phyloP scores from a whole-genome alignment of 2,888 invertebrate genomes.

The Coleophora deauratella region DNA sequence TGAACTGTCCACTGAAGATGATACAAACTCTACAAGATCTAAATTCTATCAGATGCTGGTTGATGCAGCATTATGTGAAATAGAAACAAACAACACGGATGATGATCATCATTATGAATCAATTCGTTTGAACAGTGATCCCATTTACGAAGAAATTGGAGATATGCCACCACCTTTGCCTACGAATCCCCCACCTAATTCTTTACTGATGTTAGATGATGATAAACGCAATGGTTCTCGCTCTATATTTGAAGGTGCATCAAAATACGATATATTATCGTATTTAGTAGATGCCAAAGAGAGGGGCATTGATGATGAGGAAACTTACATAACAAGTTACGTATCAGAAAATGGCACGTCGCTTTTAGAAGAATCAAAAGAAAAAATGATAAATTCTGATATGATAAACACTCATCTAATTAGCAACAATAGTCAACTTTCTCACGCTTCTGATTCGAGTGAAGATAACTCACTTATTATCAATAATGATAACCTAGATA shows the following conservation, averaged over 20 bases:
- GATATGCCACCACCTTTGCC: slow-evolving; percentile 87
- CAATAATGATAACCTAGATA: slow-evolving; percentile 73
- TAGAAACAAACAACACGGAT: slow-evolving; percentile 76
- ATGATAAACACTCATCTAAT: slow-evolving; percentile 64
- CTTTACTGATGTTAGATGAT: slow-evolving; percentile 78
- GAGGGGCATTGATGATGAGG: slow-evolving; percentile 80
- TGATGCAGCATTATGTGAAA: slow-evolving; percentile 80
- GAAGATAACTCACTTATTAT: slow-evolving; percentile 85
- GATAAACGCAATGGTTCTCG: slow-evolving; percentile 80
- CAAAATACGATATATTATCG: slow-evolving; percentile 91
- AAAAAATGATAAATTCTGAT: slow-evolving; percentile 69
- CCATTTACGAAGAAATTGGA: slow-evolving; percentile 85
- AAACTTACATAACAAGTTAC: slow-evolving; percentile 79
- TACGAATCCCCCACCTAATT: slow-evolving; percentile 82
- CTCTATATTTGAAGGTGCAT: slow-evolving; percentile 86
- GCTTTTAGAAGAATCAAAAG: slow-evolving; percentile 69
- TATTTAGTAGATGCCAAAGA: slow-evolving; percentile 92
- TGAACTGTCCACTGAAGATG: slow-evolving; percentile 78
- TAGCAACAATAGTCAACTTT: slow-evolving; percentile 83
- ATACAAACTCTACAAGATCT: slow-evolving; percentile 76
- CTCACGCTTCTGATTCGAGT: slow-evolving; percentile 88
- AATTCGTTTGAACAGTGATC: slow-evolving; percentile 78
- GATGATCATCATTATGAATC: slow-evolving; percentile 84
- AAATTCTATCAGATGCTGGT: slow-evolving; percentile 84
- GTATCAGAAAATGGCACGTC: slow-evolving; percentile 66